phyloP scores from a whole-genome alignment of 2,797 vertebrate genomes.

The Anguilla pacifica region DNA sequence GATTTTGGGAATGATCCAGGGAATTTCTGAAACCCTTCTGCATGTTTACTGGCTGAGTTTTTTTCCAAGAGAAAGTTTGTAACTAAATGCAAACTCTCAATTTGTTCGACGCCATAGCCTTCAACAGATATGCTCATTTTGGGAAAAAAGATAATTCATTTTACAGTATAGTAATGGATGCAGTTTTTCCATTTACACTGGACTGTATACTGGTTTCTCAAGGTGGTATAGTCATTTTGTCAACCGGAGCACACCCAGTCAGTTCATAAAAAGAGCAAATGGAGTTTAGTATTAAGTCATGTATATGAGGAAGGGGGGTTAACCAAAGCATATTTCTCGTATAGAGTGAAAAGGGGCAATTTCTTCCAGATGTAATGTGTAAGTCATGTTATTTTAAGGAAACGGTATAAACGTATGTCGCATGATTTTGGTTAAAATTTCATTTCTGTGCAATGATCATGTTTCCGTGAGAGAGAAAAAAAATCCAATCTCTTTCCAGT shows the following conservation, averaged over 20 bases:
- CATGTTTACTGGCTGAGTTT: constrained; percentile 34
- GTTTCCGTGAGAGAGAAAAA: constrained; percentile 29
- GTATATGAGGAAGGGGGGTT: constrained; percentile 32
- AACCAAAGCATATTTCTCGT: constrained; percentile 35
- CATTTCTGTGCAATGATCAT: constrained; percentile 46
- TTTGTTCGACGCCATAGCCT: constrained; percentile 32
- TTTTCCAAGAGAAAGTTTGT: constrained; percentile 33
- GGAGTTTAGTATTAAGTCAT: constrained; percentile 34
- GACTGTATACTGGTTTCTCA: constrained; percentile 37
- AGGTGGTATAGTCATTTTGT: constrained; percentile 28
- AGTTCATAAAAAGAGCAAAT: constrained; percentile 37
- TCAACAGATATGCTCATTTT: constrained; percentile 10
- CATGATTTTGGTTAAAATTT: constrained; percentile 44
- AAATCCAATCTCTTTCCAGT: constrained; percentile 26
- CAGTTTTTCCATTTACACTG: constrained; percentile 27
- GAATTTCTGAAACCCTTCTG: constrained; percentile 18
- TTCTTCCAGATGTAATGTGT: constrained; percentile 49
- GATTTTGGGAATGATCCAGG: constrained; percentile 28
- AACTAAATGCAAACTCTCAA: constrained; percentile 23
- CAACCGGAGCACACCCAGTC: constrained; percentile 24
- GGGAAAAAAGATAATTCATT: neutral
- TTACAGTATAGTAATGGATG: constrained; percentile 15
- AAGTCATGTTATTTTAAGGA: constrained; percentile 43
- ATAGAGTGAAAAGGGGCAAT: constrained; percentile 40
- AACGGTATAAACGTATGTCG: constrained; percentile 49